Evolutionary conservation across 2,888 invertebrate species (phyloP).

Genomic region (Gandaritis pyraliata): DNA sequence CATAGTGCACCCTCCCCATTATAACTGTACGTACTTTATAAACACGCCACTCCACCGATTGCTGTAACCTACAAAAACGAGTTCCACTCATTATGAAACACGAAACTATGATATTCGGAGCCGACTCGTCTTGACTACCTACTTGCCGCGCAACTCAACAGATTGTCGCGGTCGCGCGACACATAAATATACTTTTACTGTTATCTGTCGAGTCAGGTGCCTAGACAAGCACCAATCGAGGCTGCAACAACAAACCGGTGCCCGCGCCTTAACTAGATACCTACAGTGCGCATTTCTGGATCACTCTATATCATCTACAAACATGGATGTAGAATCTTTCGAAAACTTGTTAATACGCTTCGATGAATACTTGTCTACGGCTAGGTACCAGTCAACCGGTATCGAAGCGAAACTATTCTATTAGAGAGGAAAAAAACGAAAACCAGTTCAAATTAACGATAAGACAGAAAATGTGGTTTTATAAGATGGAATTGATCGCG

Average conservation of each 20-base stretch:
- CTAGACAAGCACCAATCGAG: slow-evolving; percentile 15
- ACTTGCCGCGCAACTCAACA: not conserved
- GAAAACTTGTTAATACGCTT: not conserved
- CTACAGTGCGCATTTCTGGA: not conserved
- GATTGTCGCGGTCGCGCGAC: slow-evolving; percentile 29
- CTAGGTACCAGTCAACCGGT: slow-evolving; percentile 59
- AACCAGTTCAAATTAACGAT: slow-evolving; percentile 66
- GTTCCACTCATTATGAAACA: slow-evolving; percentile 82
- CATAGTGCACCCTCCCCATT: no score
- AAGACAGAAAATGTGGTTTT: slow-evolving; percentile 53
- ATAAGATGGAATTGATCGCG: slow-evolving; percentile 45
- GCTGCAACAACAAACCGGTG: not conserved
- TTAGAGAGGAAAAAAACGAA: slow-evolving; percentile 77
- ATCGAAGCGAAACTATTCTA: slow-evolving; percentile 81
- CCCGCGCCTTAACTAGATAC: not conserved
- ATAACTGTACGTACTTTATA: no score
- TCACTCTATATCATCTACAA: slow-evolving; percentile 1
- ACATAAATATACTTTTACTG: slow-evolving; percentile 81
- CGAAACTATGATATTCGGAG: slow-evolving; percentile 79
- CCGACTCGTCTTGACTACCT: slow-evolving; percentile 59
- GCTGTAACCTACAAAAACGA: slow-evolving; percentile 69
- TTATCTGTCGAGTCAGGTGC: slow-evolving; percentile 60
- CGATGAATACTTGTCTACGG: slow-evolving; percentile 21
- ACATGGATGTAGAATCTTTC: no score
- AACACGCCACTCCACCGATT: slow-evolving; percentile 62